These are phyloP conservation scores for Drosophila aldrichi DNA, from an alignment of 2,888 invertebrate genomes.

Conservation along the genomic window DNA sequence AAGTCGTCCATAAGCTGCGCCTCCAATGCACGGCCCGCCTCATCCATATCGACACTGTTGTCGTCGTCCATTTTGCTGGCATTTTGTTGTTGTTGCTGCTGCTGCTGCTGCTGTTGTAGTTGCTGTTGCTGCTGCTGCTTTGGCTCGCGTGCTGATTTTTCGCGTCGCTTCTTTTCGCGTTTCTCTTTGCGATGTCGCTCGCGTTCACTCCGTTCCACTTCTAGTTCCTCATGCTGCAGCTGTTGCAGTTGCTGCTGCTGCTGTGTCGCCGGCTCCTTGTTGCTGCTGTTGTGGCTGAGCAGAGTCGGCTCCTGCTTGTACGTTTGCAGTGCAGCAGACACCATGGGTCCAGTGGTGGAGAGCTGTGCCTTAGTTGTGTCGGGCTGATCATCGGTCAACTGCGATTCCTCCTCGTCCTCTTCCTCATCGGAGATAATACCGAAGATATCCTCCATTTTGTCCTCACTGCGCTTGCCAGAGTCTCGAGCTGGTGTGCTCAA, in stretches of 20 bases:
- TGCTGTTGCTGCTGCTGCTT: conserved; percentile 63
- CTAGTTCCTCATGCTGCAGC: conserved; percentile 35
- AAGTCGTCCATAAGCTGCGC: conserved; percentile 91
- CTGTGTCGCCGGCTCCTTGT: conserved; percentile 32
- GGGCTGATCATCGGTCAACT: conserved; percentile 71
- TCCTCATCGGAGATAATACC: conserved; percentile 93
- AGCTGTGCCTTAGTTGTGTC: conserved; percentile 59
- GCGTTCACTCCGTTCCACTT: conserved; percentile 73
- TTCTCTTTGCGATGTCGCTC: conserved; percentile 86
- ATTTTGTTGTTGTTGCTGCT: conserved; percentile 61
- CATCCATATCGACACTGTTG: conserved; percentile 92
- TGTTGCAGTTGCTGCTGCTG: conserved; percentile 39
- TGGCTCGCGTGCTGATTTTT: conserved; percentile 85
- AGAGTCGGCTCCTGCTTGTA: conserved; percentile 83
- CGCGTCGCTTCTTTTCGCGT: conserved; percentile 88
- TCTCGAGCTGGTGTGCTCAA: conserved; percentile 9
- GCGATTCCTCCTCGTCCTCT: conserved; percentile 87
- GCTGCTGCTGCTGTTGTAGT: conserved; percentile 53
- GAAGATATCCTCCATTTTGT: conserved; percentile 95
- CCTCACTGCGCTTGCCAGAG: conserved; percentile 89
- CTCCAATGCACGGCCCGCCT: conserved; percentile 93
- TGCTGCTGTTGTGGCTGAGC: conserved; percentile 35
- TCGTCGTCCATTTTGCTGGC: conserved; percentile 87
- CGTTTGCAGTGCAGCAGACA: conserved; percentile 84
- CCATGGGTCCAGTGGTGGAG: conserved; percentile 80